phyloP scores from a whole-genome alignment of 1,140 invertebrate genomes.

The Aphelinus certus region DNA sequence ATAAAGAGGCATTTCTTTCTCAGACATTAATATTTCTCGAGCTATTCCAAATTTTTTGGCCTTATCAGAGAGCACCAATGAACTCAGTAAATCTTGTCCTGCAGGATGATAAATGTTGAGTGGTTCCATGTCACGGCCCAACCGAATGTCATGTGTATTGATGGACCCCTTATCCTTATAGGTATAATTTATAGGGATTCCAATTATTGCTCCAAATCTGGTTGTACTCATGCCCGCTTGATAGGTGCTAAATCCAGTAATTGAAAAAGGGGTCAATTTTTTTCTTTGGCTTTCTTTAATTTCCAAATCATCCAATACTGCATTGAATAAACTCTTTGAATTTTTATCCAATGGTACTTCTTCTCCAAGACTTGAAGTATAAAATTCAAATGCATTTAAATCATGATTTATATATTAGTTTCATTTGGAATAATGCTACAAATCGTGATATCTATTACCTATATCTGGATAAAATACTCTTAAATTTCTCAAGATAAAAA shows the following conservation, averaged over 20 bases:
- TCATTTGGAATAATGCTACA: conserved; percentile 12
- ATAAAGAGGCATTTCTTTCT: conserved; percentile 66
- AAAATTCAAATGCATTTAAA: neutral
- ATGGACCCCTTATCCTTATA: conserved; percentile 64
- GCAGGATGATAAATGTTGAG: conserved; percentile 71
- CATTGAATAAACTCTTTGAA: conserved; percentile 58
- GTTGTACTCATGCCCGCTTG: conserved; percentile 63
- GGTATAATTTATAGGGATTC: conserved; percentile 72
- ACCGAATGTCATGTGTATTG: conserved; percentile 65
- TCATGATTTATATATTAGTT: neutral
- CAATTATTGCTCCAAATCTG: conserved; percentile 69
- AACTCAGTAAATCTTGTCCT: conserved; percentile 70
- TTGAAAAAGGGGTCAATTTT: conserved; percentile 68
- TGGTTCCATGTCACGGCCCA: conserved; percentile 57
- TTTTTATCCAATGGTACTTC: conserved; percentile 57
- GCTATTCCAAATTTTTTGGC: conserved; percentile 83
- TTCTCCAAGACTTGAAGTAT: conserved; percentile 51
- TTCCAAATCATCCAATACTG: conserved; percentile 67
- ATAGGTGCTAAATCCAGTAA: conserved; percentile 72
- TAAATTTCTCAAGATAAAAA: conserved; percentile 64
- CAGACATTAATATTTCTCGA: conserved; percentile 72
- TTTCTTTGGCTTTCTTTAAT: conserved; percentile 56
- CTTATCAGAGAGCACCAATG: conserved; percentile 76
- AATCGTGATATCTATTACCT: conserved; percentile 57
- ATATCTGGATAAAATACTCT: conserved; percentile 61